Evolutionary conservation across 1,140 invertebrate genomes (phyloP).

Genomic region (Pararge aegeria): DNA sequence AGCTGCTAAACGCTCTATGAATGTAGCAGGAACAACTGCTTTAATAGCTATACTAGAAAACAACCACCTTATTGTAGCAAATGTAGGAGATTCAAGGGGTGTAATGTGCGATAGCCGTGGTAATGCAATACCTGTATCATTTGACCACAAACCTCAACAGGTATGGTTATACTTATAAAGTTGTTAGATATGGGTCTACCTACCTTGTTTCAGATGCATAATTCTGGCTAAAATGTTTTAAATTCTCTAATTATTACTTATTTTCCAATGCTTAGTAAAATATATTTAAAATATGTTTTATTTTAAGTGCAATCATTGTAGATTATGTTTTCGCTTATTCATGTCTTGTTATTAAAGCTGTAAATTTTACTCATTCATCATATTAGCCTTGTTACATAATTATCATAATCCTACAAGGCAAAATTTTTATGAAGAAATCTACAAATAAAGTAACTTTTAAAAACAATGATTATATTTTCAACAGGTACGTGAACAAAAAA

Average conservation of each 20-base stretch:
- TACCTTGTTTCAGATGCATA: too few relatives aligned
- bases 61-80: constrained; percentile 92
- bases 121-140: constrained; percentile 94
- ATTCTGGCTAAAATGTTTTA: too few relatives aligned
- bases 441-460: not conserved
- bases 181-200: not conserved
- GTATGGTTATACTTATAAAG: constrained; percentile 74
- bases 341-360: too few relatives aligned
- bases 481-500: constrained; percentile 90
- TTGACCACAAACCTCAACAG: constrained; percentile 98
- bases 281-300: too few relatives aligned
- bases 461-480: not conserved
- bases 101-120: constrained; percentile 96
- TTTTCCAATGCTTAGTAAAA: too few relatives aligned
- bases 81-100: constrained; percentile 97
- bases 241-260: too few relatives aligned
- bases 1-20: constrained; percentile 89
- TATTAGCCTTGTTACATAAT: too few relatives aligned
- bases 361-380: too few relatives aligned
- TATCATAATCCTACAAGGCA: too few relatives aligned
- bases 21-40: constrained; percentile 96
- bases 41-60: constrained; percentile 92
- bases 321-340: too few relatives aligned
- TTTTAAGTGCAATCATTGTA: too few relatives aligned
- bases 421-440: too few relatives aligned